Base-by-base conservation (phyloP, 2,113 vertebrate species). In the Barnardius zonarius region DNA sequence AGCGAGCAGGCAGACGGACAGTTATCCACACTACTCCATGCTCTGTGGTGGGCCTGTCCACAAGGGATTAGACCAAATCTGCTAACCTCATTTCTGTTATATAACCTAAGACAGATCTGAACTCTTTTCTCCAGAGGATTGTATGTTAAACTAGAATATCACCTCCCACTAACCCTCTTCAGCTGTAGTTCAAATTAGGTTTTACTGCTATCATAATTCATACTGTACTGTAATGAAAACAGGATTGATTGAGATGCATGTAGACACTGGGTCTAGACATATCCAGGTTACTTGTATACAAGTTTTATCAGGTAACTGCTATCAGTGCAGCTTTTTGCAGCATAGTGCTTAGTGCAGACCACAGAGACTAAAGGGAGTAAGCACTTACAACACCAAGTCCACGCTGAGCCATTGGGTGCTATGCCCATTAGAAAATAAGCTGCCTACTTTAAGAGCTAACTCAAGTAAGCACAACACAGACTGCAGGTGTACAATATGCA, bases 51-150 rank as follows among this genome's bases (percentile, higher is more conserved):
- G 96, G 94, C 93, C 95, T 92, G 54, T 90, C 93, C 94, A 63
- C 41, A 14, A 86, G 93, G 95, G 94, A 96, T 96, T 95, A 91
- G 52, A 23, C 93, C 89, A 95, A 94, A 95, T 95, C 96, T 97
- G 97, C 89, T 96, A 97, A 96, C 95, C 91, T 96, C 91, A 83
- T 97, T 95, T 93, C 89, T 94, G 76, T 96, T 94, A 88, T 19
- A 87, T 90, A 97, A 96, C 93, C 95, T 52, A 87, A 96, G 95
- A 84, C 85, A 85, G 93, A 94, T 81, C 86, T 86, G 85, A 96
- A 96, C 92, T 70, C 85, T 82, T 49, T 69, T 43, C 96, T 88
- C 95, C 6, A 5, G 89, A 87, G 96, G 95, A 93, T 72, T 83
- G 77, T 20, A 57, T 88, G 80, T 82, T 90, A 95, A 96, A 95